phyloP scores from a whole-genome alignment of 2,113 vertebrate genomes.

The Limnothrissa miodon region DNA sequence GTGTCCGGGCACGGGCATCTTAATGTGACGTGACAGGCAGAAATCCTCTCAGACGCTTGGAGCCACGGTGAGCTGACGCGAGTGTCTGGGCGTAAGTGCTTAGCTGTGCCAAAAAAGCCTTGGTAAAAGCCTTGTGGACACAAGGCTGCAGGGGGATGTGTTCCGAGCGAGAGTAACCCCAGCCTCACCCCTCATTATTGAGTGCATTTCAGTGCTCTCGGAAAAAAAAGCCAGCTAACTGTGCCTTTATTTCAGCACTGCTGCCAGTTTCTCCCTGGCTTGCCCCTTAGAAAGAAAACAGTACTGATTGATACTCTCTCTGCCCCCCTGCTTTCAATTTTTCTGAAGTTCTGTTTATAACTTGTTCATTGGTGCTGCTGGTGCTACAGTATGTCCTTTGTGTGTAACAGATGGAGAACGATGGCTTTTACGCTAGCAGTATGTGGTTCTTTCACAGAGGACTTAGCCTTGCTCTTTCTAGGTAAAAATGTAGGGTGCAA shows the following conservation, averaged over 20 bases:
- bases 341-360: neutral
- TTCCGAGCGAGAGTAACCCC: neutral
- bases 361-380: neutral
- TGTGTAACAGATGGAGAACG: neutral
- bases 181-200: neutral
- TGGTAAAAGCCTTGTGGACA: constrained; percentile 36
- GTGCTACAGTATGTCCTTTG: neutral
- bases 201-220: constrained; percentile 3
- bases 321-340: neutral
- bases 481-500: neutral
- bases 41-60: constrained; percentile 22
- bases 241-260: constrained; percentile 29
- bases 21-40: constrained; percentile 39
- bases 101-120: constrained; percentile 23
- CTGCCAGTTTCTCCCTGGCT: constrained; percentile 5
- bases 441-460: neutral
- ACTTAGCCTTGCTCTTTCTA: neutral
- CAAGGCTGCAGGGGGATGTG: constrained; percentile 20
- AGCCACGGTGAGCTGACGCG: neutral
- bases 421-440: neutral
- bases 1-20: constrained; percentile 21
- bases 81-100: constrained; percentile 27
- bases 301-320: neutral
- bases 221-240: constrained; percentile 32
- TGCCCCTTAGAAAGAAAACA: neutral